phyloP scores from a whole-genome alignment of 2,888 invertebrate genomes.

The Drosophila macrospina region DNA sequence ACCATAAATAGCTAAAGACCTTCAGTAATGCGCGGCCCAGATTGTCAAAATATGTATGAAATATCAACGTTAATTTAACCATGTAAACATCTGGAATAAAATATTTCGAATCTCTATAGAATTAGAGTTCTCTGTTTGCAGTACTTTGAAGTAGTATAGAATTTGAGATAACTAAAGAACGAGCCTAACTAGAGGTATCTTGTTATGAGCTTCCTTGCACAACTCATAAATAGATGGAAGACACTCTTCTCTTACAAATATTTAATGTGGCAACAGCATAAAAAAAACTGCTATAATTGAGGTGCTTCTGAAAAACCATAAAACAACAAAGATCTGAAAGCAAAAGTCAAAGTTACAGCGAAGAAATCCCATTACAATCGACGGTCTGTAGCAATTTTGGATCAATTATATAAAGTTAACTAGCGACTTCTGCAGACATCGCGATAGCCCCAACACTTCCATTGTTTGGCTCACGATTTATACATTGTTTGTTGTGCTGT shows the following conservation, averaged over 20 bases:
- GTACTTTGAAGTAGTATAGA: background rate
- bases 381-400: constrained; percentile 64
- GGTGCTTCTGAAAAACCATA: constrained; percentile 29
- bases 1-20: constrained; percentile 1
- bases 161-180: background rate
- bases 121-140: too few relatives aligned
- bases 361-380: constrained; percentile 40
- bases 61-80: background rate
- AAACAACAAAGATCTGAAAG: constrained; percentile 3
- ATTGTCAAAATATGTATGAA: background rate
- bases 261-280: constrained; percentile 56
- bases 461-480: constrained; percentile 59
- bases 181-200: background rate
- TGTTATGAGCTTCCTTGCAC: constrained; percentile 1
- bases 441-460: constrained; percentile 58
- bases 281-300: constrained; percentile 56
- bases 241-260: constrained; percentile 55
- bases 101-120: too few relatives aligned
- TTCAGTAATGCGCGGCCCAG: constrained; percentile 1
- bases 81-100: too few relatives aligned
- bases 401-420: constrained; percentile 69
- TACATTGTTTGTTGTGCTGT: constrained; percentile 45
- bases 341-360: constrained; percentile 70
- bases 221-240: constrained; percentile 44
- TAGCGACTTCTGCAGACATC: constrained; percentile 43